These are phyloP conservation scores for Cotesia chilonis DNA, from an alignment of 1,140 invertebrate species.

Conservation along the genomic window DNA sequence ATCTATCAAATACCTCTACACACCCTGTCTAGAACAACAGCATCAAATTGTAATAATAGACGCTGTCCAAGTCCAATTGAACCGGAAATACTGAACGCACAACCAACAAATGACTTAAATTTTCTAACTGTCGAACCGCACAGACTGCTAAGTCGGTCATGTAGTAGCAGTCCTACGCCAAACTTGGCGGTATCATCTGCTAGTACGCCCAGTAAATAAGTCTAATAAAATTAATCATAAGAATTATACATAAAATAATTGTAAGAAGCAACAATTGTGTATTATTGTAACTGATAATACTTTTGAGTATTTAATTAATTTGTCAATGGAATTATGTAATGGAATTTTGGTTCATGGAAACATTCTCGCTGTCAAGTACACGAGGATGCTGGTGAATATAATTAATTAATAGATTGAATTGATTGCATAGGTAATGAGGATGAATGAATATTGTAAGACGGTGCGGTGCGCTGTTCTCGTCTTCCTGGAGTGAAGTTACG, in stretches of 20 bases:
- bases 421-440: not conserved
- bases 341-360: no score
- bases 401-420: conserved; percentile 1
- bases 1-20: conserved; percentile 67
- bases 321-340: no score
- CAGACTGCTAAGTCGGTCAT: conserved; percentile 62
- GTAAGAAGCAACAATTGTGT: not conserved
- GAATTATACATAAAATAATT: not conserved
- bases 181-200: conserved; percentile 44
- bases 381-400: not conserved
- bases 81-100: conserved; percentile 47
- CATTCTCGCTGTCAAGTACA: not conserved
- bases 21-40: conserved; percentile 53
- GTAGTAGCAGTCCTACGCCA: conserved; percentile 66
- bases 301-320: no score
- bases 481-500: conserved; percentile 20
- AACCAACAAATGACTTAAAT: conserved; percentile 45
- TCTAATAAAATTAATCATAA: not conserved
- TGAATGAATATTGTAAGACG: conserved; percentile 13
- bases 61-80: conserved; percentile 51
- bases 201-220: conserved; percentile 47
- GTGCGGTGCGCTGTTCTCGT: conserved; percentile 24
- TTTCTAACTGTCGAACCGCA: conserved; percentile 56
- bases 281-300: conserved; percentile 10
- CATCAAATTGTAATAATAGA: conserved; percentile 47